phyloP scores from a whole-genome alignment of 2,888 invertebrate species.

The Crossocerus cetratus region DNA sequence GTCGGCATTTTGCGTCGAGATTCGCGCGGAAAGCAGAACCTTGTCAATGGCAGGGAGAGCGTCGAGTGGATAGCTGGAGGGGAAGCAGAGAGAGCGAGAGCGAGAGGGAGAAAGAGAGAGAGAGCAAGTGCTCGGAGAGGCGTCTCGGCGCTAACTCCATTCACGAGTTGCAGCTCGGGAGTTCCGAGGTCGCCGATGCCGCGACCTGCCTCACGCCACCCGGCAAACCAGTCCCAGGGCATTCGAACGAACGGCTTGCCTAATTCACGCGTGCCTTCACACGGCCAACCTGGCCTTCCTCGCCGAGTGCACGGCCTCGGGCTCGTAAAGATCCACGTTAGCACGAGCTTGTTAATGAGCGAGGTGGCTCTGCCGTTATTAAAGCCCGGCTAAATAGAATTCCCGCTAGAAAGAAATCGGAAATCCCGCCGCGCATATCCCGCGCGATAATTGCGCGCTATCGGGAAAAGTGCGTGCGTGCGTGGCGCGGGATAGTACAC shows the following conservation, averaged over 20 bases:
- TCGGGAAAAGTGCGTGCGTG: neutral
- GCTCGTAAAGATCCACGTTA: neutral
- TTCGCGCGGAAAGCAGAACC: constrained; percentile 11
- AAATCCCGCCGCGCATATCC: neutral
- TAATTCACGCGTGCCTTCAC: constrained; percentile 52
- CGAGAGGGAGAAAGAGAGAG: neutral
- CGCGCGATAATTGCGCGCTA: neutral
- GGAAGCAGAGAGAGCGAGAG: neutral
- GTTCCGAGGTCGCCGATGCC: constrained; percentile 58
- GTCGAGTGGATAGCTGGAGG: constrained; percentile 11
- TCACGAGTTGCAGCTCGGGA: constrained; percentile 47
- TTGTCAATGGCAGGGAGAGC: constrained; percentile 24
- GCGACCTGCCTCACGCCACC: constrained; percentile 62
- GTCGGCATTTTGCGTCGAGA: constrained; percentile 2
- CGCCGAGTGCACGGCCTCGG: neutral
- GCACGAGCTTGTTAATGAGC: neutral
- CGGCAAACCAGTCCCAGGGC: constrained; percentile 64
- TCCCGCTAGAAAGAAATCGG: neutral
- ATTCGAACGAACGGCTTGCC: constrained; percentile 57
- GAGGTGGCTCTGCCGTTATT: neutral
- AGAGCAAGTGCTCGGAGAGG: no score
- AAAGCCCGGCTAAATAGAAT: neutral
- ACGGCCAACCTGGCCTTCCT: neutral
- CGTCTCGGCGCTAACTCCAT: constrained; percentile 29
- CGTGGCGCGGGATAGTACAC: no score